These are phyloP conservation scores for Mythimna loreyi DNA, from an alignment of 2,888 invertebrate genomes.

Conservation along the genomic window DNA sequence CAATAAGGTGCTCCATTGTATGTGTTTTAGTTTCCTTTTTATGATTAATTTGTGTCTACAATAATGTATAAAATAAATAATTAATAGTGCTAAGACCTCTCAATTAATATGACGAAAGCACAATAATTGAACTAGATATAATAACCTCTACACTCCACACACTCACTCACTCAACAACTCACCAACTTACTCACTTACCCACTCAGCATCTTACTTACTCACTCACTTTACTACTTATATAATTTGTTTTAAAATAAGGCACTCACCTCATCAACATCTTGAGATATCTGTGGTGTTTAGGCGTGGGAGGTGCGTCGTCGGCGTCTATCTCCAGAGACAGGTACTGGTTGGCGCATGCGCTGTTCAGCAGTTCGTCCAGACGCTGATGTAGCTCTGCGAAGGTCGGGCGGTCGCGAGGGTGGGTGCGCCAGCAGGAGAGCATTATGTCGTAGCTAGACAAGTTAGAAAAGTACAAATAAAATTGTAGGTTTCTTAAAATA, in stretches of 20 bases:
- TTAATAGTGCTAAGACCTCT: background rate
- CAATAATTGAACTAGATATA: background rate
- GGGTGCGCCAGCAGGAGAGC: constrained; percentile 93
- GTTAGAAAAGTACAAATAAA: constrained; percentile 71
- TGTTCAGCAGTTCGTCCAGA: constrained; percentile 81
- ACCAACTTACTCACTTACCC: too few relatives aligned
- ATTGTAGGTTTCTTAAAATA: too few relatives aligned
- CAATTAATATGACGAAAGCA: background rate
- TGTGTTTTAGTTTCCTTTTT: too few relatives aligned
- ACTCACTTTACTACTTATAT: too few relatives aligned
- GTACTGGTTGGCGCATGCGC: constrained; percentile 81
- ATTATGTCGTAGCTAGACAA: constrained; percentile 93
- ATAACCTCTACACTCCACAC: too few relatives aligned
- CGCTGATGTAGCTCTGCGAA: constrained; percentile 91
- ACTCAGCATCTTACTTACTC: too few relatives aligned
- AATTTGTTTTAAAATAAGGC: background rate
- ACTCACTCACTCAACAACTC: too few relatives aligned
- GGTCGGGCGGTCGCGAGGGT: constrained; percentile 93
- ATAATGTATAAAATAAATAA: too few relatives aligned
- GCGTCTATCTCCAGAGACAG: constrained; percentile 77
- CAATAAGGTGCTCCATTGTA: too few relatives aligned
- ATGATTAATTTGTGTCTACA: too few relatives aligned
- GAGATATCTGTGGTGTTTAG: constrained; percentile 67
- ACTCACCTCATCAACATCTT: constrained; percentile 76
- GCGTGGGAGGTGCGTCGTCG: constrained; percentile 65